Percentiles rank a stretch among this genome's conserved stretches.
Evolutionary conservation across 2,113 vertebrate species (phyloP).

Genomic region (Phalacrocorax brasilianus): DNA sequence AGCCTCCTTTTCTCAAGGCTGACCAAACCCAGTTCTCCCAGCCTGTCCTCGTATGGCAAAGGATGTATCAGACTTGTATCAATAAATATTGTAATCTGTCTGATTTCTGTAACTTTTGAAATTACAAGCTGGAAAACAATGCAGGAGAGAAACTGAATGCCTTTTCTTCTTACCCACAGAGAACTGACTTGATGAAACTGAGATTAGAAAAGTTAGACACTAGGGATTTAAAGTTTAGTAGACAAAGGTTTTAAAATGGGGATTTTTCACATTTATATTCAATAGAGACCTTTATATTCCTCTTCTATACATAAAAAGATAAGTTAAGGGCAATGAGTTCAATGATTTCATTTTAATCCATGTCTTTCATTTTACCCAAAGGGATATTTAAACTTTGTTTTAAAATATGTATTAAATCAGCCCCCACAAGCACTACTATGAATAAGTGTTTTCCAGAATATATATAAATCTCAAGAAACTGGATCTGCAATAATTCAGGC

Average conservation of each 20-base stretch:
- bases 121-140: neutral
- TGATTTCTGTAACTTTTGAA: neutral
- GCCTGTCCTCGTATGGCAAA: neutral
- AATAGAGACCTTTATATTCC: neutral
- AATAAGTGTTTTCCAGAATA: neutral
- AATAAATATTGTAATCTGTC: neutral
- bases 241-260: neutral
- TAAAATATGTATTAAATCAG: slow-evolving; percentile 23
- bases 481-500: neutral
- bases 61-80: neutral
- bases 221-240: neutral
- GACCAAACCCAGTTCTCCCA: too few relatives aligned
- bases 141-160: neutral
- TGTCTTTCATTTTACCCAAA: slow-evolving; percentile 21
- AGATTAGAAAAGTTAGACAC: neutral
- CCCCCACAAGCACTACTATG: neutral
- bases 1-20: too few relatives aligned
- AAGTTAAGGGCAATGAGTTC: slow-evolving; percentile 24
- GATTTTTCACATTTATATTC: neutral
- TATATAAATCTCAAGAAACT: neutral
- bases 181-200: neutral
- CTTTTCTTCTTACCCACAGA: neutral
- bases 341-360: slow-evolving; percentile 30
- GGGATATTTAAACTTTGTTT: slow-evolving; percentile 46
- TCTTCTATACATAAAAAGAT: neutral